These are phyloP conservation scores for Oncorhynchus nerka DNA, from an alignment of 2,113 vertebrate species.

Conservation along the genomic window DNA sequence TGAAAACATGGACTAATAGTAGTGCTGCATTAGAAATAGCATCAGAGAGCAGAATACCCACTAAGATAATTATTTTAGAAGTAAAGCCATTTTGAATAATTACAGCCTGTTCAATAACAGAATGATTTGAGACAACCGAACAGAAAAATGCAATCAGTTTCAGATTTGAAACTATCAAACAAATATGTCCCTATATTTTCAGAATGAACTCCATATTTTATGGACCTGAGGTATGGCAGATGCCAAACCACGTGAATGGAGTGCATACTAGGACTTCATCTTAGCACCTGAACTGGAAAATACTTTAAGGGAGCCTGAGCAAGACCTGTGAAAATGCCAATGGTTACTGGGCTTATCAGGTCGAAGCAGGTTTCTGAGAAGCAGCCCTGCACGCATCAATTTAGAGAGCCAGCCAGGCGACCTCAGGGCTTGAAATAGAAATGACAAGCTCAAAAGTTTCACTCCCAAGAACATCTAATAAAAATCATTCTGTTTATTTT, in stretches of 20 bases:
- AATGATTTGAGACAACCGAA: neutral
- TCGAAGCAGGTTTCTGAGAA: conserved; percentile 66
- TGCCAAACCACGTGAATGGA: neutral
- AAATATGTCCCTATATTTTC: conserved; percentile 6
- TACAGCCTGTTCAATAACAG: neutral
- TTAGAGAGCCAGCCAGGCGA: conserved; percentile 60
- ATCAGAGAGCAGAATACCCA: neutral
- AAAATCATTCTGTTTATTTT: conserved; percentile 6
- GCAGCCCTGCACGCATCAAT: conserved; percentile 63
- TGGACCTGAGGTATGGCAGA: conserved; percentile 2
- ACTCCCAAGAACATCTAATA: neutral
- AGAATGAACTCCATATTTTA: conserved; percentile 29
- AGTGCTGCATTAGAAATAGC: neutral
- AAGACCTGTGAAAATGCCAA: conserved; percentile 49
- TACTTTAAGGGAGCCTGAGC: conserved; percentile 54
- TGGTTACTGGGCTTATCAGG: conserved; percentile 68
- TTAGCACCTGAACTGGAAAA: conserved; percentile 45
- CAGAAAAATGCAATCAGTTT: neutral
- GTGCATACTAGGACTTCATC: conserved; percentile 31
- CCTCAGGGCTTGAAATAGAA: conserved; percentile 62
- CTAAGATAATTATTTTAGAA: neutral
- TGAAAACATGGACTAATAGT: no score
- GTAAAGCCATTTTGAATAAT: neutral
- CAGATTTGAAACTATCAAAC: neutral
- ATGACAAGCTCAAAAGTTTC: conserved; percentile 42